A percentile compares a stretch with the other conserved stretches of the same genome.
phyloP scores from a whole-genome alignment of 2,888 invertebrate species.

The Drosophila fulvimacula region DNA sequence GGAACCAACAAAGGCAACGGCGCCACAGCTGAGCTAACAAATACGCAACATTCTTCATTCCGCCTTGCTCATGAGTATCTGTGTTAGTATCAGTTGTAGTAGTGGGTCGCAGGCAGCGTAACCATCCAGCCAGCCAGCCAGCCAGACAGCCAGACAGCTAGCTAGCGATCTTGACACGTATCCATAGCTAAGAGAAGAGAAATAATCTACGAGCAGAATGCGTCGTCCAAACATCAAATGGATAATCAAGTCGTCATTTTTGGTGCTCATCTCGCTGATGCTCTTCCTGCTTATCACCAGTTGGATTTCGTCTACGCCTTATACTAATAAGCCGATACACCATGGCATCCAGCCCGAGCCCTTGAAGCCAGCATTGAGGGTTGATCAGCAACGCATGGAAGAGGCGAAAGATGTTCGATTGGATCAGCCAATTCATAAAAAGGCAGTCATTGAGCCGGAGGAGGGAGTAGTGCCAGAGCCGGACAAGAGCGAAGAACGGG shows the following conservation, averaged over 20 bases:
- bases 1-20: slow-evolving; percentile 20
- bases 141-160: not conserved
- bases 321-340: slow-evolving; percentile 72
- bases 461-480: slow-evolving; percentile 6
- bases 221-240: slow-evolving; percentile 83
- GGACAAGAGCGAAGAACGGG: slow-evolving; percentile 19
- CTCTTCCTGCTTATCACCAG: slow-evolving; percentile 81
- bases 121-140: slow-evolving; percentile 6
- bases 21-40: slow-evolving; percentile 58
- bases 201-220: slow-evolving; percentile 55
- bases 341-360: slow-evolving; percentile 49
- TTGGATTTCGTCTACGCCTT: slow-evolving; percentile 81
- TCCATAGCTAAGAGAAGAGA: slow-evolving; percentile 2
- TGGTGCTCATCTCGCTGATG: slow-evolving; percentile 74
- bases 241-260: slow-evolving; percentile 76
- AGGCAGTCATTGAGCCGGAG: slow-evolving; percentile 5
- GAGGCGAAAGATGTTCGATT: slow-evolving; percentile 18
- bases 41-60: slow-evolving; percentile 2
- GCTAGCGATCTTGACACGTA: slow-evolving; percentile 53
- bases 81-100: slow-evolving; percentile 27
- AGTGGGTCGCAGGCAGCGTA: slow-evolving; percentile 29
- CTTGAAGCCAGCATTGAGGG: not conserved
- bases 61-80: slow-evolving; percentile 23
- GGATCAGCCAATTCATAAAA: slow-evolving; percentile 29
- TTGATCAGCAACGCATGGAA: slow-evolving; percentile 10